Evolutionary conservation across 2,113 vertebrate genomes (phyloP), one percentile per base, ranked within the genome.

Genomic region (Prolemur simus): DNA sequence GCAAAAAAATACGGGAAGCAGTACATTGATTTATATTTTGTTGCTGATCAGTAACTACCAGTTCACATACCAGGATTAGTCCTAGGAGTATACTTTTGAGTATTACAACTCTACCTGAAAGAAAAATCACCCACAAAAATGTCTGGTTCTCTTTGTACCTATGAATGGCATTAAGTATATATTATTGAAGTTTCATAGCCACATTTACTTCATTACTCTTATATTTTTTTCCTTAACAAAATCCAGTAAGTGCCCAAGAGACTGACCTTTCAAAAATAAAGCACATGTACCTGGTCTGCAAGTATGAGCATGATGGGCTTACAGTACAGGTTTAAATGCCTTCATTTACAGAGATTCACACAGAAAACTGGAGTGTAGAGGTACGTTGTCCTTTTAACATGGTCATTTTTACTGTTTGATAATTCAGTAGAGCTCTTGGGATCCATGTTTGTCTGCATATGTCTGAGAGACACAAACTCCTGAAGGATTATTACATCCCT

Each of bases 111-210:
- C 68, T 84, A 64, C 81, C 2, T 14, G 58, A 85, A 90, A 81
- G 60, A 73, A 95, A 97, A 89, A 81, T 20, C 18, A 89, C 34
- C 88, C 34, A 69, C 34, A 23, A 39, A 39, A 88, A 95, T 52
- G 21, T 23, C 45, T 47, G 27, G 14, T 83, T 96, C 45, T 76
- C 58, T 52, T 49, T 80, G 12, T 27, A 42, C 27, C 42, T 21
- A 49, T 13, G 11, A 88, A 58, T 56, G 68, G n/a, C 54, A 82
- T 29, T 64, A 54, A 54, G 10, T 42, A 74, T 84, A 58, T 52
- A 74, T 11, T 68, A 60, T 5, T 89, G 54, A 74, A 42, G 37
- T 63, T 89, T 87, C 63, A 58, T 1, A 58, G 49, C 15, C 68
- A 87, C 15, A 27, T 74, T 96, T 89, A 56, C n/a, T 78, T 78